Conservation (phyloP, 2,888 invertebrate species). For the Yponomeuta sedellus region DNA sequence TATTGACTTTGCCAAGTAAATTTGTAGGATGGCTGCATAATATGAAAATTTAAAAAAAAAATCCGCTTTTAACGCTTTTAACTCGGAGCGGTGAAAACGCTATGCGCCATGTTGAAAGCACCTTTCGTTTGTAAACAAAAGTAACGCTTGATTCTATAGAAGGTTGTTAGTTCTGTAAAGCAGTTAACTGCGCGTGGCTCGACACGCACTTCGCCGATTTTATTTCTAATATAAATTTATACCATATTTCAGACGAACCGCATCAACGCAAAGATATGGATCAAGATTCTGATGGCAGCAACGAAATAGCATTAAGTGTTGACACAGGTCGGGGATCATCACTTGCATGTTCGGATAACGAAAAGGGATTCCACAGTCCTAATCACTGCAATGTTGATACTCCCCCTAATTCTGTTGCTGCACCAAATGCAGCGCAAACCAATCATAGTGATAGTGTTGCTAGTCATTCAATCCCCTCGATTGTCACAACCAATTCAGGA, state of each 20-base stretch:
- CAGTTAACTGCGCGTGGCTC: no score
- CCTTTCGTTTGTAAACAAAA: no score
- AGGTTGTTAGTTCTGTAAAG: no score
- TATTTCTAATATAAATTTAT: no score
- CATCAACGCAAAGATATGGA: conserved; percentile 21
- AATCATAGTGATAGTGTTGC: background rate
- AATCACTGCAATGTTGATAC: conserved; percentile 39
- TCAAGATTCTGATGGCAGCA: conserved; percentile 32
- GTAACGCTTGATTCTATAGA: no score
- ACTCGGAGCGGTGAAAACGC: no score
- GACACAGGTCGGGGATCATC: conserved; percentile 67
- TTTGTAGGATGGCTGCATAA: no score
- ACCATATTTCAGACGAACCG: background rate
- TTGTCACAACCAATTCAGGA: background rate
- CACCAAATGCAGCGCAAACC: background rate
- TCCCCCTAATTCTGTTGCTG: conserved; percentile 20
- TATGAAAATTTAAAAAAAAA: no score
- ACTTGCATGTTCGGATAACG: conserved; percentile 49
- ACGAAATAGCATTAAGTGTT: conserved; percentile 27
- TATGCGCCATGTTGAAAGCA: no score
- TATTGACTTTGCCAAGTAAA: no score
- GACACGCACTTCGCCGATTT: no score
- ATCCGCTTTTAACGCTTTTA: no score
- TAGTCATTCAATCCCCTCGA: background rate
- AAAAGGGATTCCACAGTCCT: conserved; percentile 52